Evolutionary conservation across 2,113 vertebrate species (phyloP).

Genomic region (Salvelinus alpinus): DNA sequence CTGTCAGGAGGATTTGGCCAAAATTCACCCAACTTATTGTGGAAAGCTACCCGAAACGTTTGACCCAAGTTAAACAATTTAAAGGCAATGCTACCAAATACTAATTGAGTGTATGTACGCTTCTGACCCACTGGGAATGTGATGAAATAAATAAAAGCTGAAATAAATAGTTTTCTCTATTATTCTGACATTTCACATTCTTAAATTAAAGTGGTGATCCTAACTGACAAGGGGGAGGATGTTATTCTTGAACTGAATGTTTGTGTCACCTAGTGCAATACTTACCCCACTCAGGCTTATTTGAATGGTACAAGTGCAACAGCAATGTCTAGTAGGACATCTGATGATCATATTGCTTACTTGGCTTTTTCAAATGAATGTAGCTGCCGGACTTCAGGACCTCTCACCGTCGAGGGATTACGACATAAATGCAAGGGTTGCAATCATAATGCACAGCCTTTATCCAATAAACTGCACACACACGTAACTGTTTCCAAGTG

Average conservation of each 20-base stretch:
- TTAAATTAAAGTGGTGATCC: too few relatives aligned
- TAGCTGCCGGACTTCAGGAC: background rate
- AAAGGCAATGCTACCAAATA: too few relatives aligned
- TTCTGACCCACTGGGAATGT: too few relatives aligned
- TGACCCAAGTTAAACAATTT: too few relatives aligned
- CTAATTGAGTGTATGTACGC: too few relatives aligned
- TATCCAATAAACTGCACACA: background rate
- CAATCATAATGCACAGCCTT: background rate
- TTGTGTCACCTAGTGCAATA: background rate
- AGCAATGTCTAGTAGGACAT: background rate
- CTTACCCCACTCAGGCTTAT: too few relatives aligned
- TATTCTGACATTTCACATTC: too few relatives aligned
- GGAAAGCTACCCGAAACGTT: too few relatives aligned
- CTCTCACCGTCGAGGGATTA: background rate
- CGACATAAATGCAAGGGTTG: background rate
- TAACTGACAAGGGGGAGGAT: background rate
- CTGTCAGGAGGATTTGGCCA: too few relatives aligned
- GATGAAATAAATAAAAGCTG: too few relatives aligned
- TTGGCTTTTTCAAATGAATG: background rate
- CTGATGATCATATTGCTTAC: background rate
- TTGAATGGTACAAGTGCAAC: background rate
- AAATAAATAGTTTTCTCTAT: too few relatives aligned
- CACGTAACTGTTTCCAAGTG: background rate
- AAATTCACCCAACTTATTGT: too few relatives aligned
- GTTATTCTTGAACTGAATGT: background rate